Percentiles rank a stretch among this genome's conserved stretches.
Evolutionary conservation across 2,888 invertebrate genomes (phyloP).

Genomic region (Nowickia ferox): DNA sequence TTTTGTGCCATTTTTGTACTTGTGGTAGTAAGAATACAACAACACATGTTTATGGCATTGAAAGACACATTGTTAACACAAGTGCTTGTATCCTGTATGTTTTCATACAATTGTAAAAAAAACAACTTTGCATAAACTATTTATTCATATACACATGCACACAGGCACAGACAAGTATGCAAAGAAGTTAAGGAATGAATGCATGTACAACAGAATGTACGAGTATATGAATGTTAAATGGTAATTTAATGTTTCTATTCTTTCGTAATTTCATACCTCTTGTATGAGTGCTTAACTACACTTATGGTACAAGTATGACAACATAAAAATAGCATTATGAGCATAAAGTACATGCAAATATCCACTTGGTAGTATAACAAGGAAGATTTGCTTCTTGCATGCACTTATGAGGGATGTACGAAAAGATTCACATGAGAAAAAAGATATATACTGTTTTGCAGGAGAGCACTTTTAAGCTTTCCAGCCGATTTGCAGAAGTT

Average conservation of each 20-base stretch:
- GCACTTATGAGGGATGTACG: not conserved
- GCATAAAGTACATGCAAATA: constrained; percentile 45
- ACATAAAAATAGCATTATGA: constrained; percentile 53
- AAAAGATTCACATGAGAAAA: not conserved
- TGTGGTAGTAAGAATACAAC: constrained; percentile 16
- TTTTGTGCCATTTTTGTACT: constrained; percentile 11
- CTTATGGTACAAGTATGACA: constrained; percentile 58
- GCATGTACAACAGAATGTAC: constrained; percentile 12
- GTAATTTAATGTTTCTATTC: constrained; percentile 71
- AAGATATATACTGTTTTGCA: too few species aligned
- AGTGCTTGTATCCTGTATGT: constrained; percentile 36
- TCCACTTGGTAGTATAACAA: constrained; percentile 10
- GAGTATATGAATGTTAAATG: constrained; percentile 62
- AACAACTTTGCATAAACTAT: not conserved
- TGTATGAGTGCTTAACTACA: constrained; percentile 60
- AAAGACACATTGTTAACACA: constrained; percentile 41
- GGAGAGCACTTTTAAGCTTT: too few species aligned
- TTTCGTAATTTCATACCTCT: constrained; percentile 71
- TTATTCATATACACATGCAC: not conserved
- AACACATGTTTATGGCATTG: constrained; percentile 65
- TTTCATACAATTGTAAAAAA: constrained; percentile 36
- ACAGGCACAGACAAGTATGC: not conserved
- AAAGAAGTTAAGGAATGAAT: not conserved
- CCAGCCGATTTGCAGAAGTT: too few species aligned
- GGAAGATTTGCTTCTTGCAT: not conserved